A percentile compares a stretch with the other conserved stretches of the same genome.
phyloP scores from a whole-genome alignment of 1,140 invertebrate genomes.

The Ectropis grisescens region DNA sequence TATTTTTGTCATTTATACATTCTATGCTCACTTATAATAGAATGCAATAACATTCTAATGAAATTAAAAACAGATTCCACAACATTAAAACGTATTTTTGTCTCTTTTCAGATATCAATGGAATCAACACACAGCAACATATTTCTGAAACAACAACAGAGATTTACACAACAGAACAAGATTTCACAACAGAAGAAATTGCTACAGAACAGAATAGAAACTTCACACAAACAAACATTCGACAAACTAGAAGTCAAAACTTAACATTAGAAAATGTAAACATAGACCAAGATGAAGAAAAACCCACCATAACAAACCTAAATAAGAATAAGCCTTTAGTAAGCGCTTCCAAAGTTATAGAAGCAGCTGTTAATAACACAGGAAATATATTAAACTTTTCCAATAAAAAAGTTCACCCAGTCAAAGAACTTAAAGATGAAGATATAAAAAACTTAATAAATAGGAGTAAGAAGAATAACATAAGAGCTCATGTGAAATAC shows the following conservation, averaged over 20 bases:
- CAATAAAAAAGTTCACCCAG: conserved; percentile 16
- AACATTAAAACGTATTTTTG: too few relatives aligned
- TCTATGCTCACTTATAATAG: too few relatives aligned
- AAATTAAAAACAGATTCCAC: too few relatives aligned
- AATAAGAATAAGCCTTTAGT: conserved; percentile 16
- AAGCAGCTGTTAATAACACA: conserved; percentile 17
- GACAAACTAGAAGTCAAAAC: conserved; percentile 8
- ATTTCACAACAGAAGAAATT: conserved; percentile 10
- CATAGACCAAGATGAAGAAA: conserved; percentile 10
- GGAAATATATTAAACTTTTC: conserved; percentile 18
- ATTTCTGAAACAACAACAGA: conserved; percentile 18
- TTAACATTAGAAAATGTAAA: conserved; percentile 9
- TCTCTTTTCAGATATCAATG: conserved; percentile 42
- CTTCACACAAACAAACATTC: too few relatives aligned
- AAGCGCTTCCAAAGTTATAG: conserved; percentile 45
- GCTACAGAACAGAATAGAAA: too few relatives aligned
- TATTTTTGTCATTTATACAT: too few relatives aligned
- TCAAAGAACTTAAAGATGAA: conserved; percentile 14
- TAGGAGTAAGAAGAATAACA: conserved; percentile 23
- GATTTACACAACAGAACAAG: conserved; percentile 8
- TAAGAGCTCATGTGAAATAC: conserved; percentile 40
- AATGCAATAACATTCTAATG: too few relatives aligned
- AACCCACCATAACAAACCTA: conserved; percentile 12
- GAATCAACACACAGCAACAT: conserved; percentile 19
- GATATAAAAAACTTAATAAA: conserved; percentile 5